These are phyloP conservation scores for Leptinotarsa haldemani DNA, from an alignment of 2,888 invertebrate genomes.

Conservation along the genomic window DNA sequence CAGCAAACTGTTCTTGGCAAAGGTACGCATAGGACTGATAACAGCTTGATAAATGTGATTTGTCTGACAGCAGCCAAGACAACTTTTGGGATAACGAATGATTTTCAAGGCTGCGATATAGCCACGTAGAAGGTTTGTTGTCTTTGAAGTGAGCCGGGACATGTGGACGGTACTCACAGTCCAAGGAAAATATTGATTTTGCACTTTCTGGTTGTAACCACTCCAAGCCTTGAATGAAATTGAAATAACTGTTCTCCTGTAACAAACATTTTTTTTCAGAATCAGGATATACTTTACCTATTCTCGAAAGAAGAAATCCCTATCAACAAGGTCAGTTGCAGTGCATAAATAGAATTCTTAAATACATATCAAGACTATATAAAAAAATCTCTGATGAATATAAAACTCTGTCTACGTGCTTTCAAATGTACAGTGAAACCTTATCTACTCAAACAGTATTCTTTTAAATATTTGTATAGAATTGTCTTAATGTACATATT, in stretches of 20 bases:
- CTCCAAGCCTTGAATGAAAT: conserved; percentile 71
- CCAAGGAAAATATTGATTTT: conserved; percentile 66
- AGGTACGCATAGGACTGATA: conserved; percentile 72
- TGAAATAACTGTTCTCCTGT: conserved; percentile 69
- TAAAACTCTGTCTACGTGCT: too few species aligned
- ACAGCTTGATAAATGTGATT: conserved; percentile 71
- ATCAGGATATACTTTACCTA: too few species aligned
- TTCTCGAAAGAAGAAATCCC: too few species aligned
- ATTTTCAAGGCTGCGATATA: conserved; percentile 68
- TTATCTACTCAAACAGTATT: too few species aligned
- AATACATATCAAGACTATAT: too few species aligned
- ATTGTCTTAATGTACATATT: too few species aligned
- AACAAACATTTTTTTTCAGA: conserved; percentile 36
- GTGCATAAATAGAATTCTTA: too few species aligned
- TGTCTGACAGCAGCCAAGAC: conserved; percentile 73
- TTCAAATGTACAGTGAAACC: too few species aligned
- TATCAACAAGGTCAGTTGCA: too few species aligned
- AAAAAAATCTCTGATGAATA: too few species aligned
- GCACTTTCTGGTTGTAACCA: conserved; percentile 72
- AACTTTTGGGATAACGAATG: conserved; percentile 71
- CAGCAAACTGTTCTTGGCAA: conserved; percentile 71
- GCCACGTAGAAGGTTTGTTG: conserved; percentile 70
- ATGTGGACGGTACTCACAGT: conserved; percentile 64
- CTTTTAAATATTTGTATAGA: too few species aligned
- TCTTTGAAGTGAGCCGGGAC: conserved; percentile 66